Percentiles rank a stretch among this genome's conserved stretches.
These are phyloP conservation scores for Diabrotica undecimpunctata DNA, from an alignment of 1,140 invertebrate species.

Conservation along the genomic window DNA sequence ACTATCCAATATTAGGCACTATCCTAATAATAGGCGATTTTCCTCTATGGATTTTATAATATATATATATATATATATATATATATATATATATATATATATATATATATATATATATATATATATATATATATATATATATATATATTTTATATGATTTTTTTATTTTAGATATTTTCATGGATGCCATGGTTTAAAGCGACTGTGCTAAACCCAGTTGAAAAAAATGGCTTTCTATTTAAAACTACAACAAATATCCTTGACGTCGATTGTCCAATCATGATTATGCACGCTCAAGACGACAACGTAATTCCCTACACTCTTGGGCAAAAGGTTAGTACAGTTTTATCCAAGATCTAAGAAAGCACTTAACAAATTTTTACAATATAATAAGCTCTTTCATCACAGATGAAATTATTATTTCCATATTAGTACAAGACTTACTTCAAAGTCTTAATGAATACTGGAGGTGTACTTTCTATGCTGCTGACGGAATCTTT, in stretches of 20 bases:
- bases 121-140: too few relatives aligned
- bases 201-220: constrained; percentile 65
- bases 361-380: background rate
- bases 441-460: too few relatives aligned
- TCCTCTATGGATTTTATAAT: too few relatives aligned
- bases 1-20: too few relatives aligned
- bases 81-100: too few relatives aligned
- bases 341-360: background rate
- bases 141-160: too few relatives aligned
- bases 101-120: too few relatives aligned
- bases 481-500: too few relatives aligned
- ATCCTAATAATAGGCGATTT: too few relatives aligned
- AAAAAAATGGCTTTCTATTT: constrained; percentile 62
- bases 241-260: constrained; percentile 65
- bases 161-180: constrained; percentile 43
- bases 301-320: constrained; percentile 75
- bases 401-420: background rate
- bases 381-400: constrained; percentile 7
- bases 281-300: constrained; percentile 87
- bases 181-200: constrained; percentile 68
- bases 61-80: too few relatives aligned
- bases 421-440: too few relatives aligned
- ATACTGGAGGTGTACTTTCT: too few relatives aligned
- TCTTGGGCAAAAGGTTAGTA: constrained; percentile 64
- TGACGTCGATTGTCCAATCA: constrained; percentile 66